Conservation (phyloP, 2,888 invertebrate species). For the Eledona agricola region DNA sequence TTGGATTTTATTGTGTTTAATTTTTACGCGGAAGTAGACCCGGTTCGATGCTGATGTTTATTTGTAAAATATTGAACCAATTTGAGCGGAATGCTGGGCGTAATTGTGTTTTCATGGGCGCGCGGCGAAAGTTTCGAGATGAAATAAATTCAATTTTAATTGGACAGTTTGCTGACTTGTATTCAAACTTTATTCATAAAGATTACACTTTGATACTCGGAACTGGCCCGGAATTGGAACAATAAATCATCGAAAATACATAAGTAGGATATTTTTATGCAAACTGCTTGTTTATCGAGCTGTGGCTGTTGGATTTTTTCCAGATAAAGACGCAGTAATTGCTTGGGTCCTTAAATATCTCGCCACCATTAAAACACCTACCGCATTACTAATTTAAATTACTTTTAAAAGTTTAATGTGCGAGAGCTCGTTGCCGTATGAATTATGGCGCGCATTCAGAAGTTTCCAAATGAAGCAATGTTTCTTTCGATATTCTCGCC, state of each 20-base stretch:
- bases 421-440: constrained; percentile 24
- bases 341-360: constrained; percentile 25
- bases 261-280: constrained; percentile 27
- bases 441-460: constrained; percentile 29
- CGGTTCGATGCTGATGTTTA: constrained; percentile 40
- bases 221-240: constrained; percentile 33
- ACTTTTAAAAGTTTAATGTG: constrained; percentile 32
- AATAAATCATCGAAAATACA: constrained; percentile 37
- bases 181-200: constrained; percentile 44
- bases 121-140: constrained; percentile 35
- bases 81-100: constrained; percentile 27
- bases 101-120: constrained; percentile 38
- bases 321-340: constrained; percentile 28
- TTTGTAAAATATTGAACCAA: constrained; percentile 37
- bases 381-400: constrained; percentile 30
- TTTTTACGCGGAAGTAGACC: constrained; percentile 35
- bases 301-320: constrained; percentile 39
- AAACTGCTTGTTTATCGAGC: constrained; percentile 33
- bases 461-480: constrained; percentile 34
- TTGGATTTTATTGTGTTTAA: constrained; percentile 43
- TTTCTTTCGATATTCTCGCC: constrained; percentile 31
- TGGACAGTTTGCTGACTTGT: constrained; percentile 42
- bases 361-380: constrained; percentile 29
- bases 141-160: constrained; percentile 45
- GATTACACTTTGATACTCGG: constrained; percentile 41